Evolutionary conservation across 1,140 invertebrate genomes (phyloP), one percentile per base, ranked within the genome.

Genomic region (Galleria mellonella): DNA sequence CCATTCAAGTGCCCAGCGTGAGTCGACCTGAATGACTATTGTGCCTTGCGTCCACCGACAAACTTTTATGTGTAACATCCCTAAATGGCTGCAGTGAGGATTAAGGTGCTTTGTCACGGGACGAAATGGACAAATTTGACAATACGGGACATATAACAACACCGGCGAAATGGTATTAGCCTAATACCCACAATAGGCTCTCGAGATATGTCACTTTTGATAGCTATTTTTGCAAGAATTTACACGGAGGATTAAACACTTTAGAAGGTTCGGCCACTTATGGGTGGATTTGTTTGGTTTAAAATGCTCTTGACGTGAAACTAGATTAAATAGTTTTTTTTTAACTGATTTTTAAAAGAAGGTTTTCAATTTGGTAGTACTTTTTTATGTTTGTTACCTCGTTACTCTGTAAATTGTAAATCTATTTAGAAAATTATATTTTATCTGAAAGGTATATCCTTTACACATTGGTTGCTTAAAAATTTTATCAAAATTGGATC

Each of bases 61-160:
- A 81, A 79, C 74, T 84, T 78, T 78, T 82, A 82, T 82, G 81
- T 84, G 75, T 82, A 74, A 78, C 72, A 51, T 52, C 67, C 62
- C 69, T 83, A 83, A 84, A 83, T 84, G 76, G 78, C 72, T 84
- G 69, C 82, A 74, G 72, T 76, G 62, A 69, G 74, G 81, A 83
- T 84, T 84, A 84, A 72, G 70, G 72, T 54, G 67, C 70, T 59
- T 84, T 81, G 81, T 83, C 75, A 68, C 67, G 60, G 40, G 45
- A 33, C 50, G 47, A 65, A 68, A 57, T 68, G 62, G 55, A 59
- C 69, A 69, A 73, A 71, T 71, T 59, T 52, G 46, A 17, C 35
- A 37, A 37, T 17, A 37, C 35, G 14, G 6, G n/a, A 23, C 17
- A 23, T 3, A 23, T 23, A 23, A 23, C 17, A 7, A 37, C 35